A percentile compares a stretch with the other conserved stretches of the same genome.
phyloP scores from a whole-genome alignment of 2,113 vertebrate species.

The Pseudonaja textilis region DNA sequence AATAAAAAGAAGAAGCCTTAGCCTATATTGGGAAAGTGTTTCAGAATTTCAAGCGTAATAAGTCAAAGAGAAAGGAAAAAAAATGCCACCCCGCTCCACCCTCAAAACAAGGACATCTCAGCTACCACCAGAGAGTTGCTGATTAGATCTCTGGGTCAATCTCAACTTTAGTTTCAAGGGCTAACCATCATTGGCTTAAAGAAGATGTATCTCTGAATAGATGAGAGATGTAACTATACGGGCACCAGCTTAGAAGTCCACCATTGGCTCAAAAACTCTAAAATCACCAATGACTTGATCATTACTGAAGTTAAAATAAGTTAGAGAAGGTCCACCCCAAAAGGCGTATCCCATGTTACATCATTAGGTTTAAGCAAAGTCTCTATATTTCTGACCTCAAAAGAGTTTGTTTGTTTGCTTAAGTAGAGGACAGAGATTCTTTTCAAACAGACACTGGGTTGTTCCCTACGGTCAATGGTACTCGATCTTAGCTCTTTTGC shows the following conservation, averaged over 20 bases:
- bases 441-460: accelerated
- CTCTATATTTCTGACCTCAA: not conserved
- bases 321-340: conserved; percentile 20
- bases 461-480: not conserved
- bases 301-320: conserved; percentile 32
- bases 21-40: not conserved
- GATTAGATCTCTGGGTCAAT: not conserved
- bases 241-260: not conserved
- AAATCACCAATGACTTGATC: conserved; percentile 1
- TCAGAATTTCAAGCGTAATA: not conserved
- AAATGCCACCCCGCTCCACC: not conserved
- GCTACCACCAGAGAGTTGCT: not conserved
- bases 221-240: not conserved
- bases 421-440: not conserved
- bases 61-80: not conserved
- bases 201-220: not conserved
- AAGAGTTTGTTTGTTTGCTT: not conserved
- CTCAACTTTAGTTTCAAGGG: not conserved
- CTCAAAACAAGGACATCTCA: not conserved
- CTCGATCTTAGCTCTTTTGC: not conserved
- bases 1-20: not conserved
- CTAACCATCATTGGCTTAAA: not conserved
- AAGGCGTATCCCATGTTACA: not conserved
- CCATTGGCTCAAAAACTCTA: not conserved
- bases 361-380: conserved; percentile 1